These are phyloP conservation scores for Popillia japonica DNA, from an alignment of 1,140 invertebrate genomes.

Conservation along the genomic window DNA sequence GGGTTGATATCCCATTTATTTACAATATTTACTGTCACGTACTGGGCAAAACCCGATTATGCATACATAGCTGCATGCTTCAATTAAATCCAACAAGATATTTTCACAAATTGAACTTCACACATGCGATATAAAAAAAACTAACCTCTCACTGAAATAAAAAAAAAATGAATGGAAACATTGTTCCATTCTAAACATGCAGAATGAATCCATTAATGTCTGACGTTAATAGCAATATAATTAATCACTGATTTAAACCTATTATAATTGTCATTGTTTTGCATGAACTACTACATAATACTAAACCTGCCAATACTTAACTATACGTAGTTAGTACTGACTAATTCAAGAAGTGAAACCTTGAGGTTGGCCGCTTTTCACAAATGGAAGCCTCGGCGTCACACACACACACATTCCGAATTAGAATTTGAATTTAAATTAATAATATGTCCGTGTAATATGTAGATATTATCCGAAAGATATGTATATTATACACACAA, in stretches of 20 bases:
- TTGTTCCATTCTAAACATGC: background rate
- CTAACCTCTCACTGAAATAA: too few relatives aligned
- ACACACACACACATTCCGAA: too few relatives aligned
- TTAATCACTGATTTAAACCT: background rate
- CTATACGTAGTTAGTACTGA: background rate
- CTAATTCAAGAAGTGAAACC: background rate
- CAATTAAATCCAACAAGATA: too few relatives aligned
- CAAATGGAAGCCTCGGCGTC: background rate
- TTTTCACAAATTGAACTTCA: too few relatives aligned
- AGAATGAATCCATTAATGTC: background rate
- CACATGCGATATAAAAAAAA: too few relatives aligned
- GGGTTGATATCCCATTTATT: too few relatives aligned
- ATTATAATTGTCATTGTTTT: background rate
- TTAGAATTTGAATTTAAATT: background rate
- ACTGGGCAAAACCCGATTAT: too few relatives aligned
- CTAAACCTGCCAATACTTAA: background rate
- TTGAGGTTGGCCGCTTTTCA: background rate
- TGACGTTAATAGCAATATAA: background rate
- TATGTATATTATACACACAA: background rate
- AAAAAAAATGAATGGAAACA: too few relatives aligned
- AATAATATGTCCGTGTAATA: constrained; percentile 3
- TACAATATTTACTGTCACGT: too few relatives aligned
- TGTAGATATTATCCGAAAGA: background rate
- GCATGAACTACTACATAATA: background rate
- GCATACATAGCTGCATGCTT: too few relatives aligned